These are phyloP conservation scores for Plectus sambesii DNA, from an alignment of 1,140 invertebrate genomes.

Conservation along the genomic window DNA sequence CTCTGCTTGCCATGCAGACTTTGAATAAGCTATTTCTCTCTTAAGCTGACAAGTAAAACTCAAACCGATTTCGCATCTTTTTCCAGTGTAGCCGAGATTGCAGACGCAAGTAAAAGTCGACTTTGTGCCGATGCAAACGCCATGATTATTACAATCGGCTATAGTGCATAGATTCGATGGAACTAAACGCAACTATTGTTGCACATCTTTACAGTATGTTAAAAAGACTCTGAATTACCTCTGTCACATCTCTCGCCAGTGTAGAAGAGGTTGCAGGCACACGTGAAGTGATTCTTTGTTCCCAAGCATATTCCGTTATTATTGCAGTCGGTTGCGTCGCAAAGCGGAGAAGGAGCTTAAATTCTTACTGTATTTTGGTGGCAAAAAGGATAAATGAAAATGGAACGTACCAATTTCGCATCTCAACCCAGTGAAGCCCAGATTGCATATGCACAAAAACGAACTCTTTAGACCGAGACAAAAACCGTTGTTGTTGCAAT, in stretches of 20 bases:
- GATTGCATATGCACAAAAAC: conserved; percentile 26
- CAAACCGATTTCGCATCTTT: conserved; percentile 21
- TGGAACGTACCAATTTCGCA: conserved; percentile 23
- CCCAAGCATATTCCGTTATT: conserved; percentile 8
- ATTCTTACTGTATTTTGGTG: conserved; percentile 8
- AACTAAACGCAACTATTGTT: not conserved
- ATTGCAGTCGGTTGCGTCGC: conserved; percentile 14
- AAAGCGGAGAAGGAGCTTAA: conserved; percentile 27
- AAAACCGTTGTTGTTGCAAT: conserved; percentile 30
- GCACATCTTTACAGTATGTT: not conserved
- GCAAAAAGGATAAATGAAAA: too few relatives aligned
- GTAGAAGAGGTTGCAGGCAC: conserved; percentile 2
- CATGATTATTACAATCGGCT: conserved; percentile 24
- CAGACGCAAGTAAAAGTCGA: conserved; percentile 23
- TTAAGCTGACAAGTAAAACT: too few relatives aligned
- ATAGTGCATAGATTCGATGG: conserved; percentile 2
- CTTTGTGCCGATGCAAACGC: conserved; percentile 27
- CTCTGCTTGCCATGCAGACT: too few relatives aligned
- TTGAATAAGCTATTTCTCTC: too few relatives aligned
- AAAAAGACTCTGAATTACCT: not conserved
- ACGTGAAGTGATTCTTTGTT: conserved; percentile 1
- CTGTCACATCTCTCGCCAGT: conserved; percentile 3
- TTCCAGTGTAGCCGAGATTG: conserved; percentile 21
- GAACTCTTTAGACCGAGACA: conserved; percentile 24
- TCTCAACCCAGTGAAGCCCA: conserved; percentile 24